Percentiles rank a stretch among this genome's conserved stretches.
Conservation (phyloP, 2,113 vertebrate species). For the Phodopus roborovskii region DNA sequence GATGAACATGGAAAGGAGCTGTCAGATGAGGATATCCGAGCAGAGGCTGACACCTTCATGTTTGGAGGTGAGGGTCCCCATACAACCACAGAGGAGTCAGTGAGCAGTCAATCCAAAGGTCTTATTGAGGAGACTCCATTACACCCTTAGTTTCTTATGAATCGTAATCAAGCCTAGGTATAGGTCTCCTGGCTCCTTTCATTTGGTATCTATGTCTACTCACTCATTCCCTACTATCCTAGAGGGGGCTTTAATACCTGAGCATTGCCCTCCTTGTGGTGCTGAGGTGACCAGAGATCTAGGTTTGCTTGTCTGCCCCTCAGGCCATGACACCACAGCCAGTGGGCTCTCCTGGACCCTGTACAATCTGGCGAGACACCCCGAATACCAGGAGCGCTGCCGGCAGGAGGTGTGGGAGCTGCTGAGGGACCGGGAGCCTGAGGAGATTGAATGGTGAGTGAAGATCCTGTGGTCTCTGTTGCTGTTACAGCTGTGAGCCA, state of each 20-base stretch:
- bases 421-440: neutral
- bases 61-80: neutral
- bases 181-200: neutral
- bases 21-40: neutral
- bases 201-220: neutral
- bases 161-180: neutral
- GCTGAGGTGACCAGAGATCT: neutral
- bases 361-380: neutral
- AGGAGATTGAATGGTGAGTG: neutral
- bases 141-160: neutral
- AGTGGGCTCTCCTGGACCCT: neutral
- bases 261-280: neutral
- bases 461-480: neutral
- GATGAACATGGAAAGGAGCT: neutral
- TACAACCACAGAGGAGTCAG: neutral
- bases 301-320: neutral
- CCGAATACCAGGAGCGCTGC: neutral
- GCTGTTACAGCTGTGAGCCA: neutral
- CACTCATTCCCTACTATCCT: neutral
- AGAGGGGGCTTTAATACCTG: rapidly evolving
- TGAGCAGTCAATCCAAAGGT: neutral
- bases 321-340: neutral
- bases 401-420: neutral
- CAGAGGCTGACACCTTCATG: neutral
- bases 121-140: neutral